Conservation (phyloP, 1,140 invertebrate genomes). For the Drosophila pachea region DNA sequence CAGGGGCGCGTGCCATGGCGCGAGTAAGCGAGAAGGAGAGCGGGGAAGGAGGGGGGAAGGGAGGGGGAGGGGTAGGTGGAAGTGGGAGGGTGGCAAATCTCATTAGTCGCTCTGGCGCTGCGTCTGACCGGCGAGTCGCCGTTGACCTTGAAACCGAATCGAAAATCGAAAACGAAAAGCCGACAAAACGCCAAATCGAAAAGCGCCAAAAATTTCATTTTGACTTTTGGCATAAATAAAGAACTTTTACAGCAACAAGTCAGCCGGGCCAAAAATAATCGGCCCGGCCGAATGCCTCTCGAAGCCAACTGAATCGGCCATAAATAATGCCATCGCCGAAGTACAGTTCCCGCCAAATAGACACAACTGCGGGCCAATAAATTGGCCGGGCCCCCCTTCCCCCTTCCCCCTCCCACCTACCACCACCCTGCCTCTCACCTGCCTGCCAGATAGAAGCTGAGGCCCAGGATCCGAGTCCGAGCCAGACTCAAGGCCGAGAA, state of each 20-base stretch:
- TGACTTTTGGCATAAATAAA: slow-evolving; percentile 41
- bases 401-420: no score
- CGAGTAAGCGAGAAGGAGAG: no score
- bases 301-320: neutral
- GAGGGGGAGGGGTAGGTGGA: no score
- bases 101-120: slow-evolving; percentile 9
- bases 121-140: slow-evolving; percentile 14
- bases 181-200: slow-evolving; percentile 1
- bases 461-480: no score
- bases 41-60: no score
- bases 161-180: slow-evolving; percentile 9
- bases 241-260: slow-evolving; percentile 31
- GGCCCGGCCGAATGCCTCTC: slow-evolving; percentile 7
- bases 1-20: slow-evolving; percentile 36
- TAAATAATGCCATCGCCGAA: slow-evolving; percentile 1
- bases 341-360: slow-evolving; percentile 14
- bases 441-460: no score
- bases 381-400: neutral
- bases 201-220: slow-evolving; percentile 17
- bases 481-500: no score
- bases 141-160: slow-evolving; percentile 38
- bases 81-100: no score
- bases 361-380: neutral
- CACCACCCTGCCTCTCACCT: no score
- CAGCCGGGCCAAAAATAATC: slow-evolving; percentile 32